Conservation (phyloP, 2,797 vertebrate genomes). For the Oophaga sylvatica region DNA sequence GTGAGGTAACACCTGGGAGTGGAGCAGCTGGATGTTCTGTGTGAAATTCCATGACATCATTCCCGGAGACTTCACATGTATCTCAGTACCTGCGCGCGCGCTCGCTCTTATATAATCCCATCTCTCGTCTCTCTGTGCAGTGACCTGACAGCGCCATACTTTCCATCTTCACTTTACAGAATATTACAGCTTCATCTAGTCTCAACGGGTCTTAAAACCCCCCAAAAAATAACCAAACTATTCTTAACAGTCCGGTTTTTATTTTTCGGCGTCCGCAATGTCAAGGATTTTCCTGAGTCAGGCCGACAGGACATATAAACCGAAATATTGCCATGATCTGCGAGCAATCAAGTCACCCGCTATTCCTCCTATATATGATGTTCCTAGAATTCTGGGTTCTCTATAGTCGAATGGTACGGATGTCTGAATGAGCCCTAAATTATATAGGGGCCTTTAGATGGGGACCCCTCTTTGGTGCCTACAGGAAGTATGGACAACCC, state of each 20-base stretch:
- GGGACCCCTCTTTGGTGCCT: background rate
- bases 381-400: too few relatives aligned
- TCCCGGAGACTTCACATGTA: background rate
- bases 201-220: background rate
- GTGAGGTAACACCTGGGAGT: slow-evolving; percentile 18
- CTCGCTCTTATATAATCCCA: slow-evolving; percentile 5
- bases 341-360: too few relatives aligned
- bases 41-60: slow-evolving; percentile 48
- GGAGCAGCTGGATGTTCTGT: slow-evolving; percentile 40
- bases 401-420: too few relatives aligned
- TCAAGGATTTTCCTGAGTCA: too few relatives aligned
- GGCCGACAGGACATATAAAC: too few relatives aligned
- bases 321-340: too few relatives aligned
- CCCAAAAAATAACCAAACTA: too few relatives aligned
- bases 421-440: too few relatives aligned
- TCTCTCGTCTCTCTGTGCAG: background rate
- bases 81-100: slow-evolving; percentile 37
- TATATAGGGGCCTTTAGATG: background rate
- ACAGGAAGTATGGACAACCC: background rate
- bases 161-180: background rate
- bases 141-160: background rate
- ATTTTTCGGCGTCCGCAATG: too few relatives aligned
- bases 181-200: background rate
- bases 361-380: too few relatives aligned
- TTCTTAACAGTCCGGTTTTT: too few relatives aligned